phyloP scores from a whole-genome alignment of 2,797 vertebrate genomes.

The Jordanella pulchra region DNA sequence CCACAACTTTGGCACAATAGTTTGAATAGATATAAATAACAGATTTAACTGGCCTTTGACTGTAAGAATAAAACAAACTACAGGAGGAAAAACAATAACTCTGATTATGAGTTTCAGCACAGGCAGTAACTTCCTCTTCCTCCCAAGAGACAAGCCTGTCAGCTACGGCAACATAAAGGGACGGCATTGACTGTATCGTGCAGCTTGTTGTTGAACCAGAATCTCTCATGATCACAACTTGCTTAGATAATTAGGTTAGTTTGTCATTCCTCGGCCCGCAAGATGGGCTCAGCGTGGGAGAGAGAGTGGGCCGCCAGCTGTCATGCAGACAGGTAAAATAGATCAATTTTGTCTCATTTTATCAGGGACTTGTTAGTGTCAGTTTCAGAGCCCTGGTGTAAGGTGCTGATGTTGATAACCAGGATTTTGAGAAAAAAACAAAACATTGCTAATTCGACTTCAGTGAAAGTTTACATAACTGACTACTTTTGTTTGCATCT shows the following conservation, averaged over 20 bases:
- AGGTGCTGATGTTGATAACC: background rate
- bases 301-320: background rate
- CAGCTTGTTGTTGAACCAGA: background rate
- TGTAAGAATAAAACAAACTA: background rate
- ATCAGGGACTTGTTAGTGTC: constrained; percentile 4
- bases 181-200: constrained; percentile 1
- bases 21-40: background rate
- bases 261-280: constrained; percentile 2
- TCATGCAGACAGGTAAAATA: constrained; percentile 7
- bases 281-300: background rate
- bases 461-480: constrained; percentile 1
- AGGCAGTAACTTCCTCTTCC: background rate
- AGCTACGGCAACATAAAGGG: background rate
- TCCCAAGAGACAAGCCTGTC: constrained; percentile 4
- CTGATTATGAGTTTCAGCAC: background rate
- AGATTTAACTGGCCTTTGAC: background rate
- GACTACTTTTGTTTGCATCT: background rate
- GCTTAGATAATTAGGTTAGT: constrained; percentile 14
- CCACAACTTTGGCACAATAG: background rate
- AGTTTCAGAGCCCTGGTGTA: constrained; percentile 4
- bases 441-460: background rate
- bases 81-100: background rate
- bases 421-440: background rate
- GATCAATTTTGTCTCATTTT: constrained; percentile 1
- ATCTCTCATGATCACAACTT: constrained; percentile 6